Base-by-base conservation (phyloP, 2,888 invertebrate species). In the Microplitis deprimator region DNA sequence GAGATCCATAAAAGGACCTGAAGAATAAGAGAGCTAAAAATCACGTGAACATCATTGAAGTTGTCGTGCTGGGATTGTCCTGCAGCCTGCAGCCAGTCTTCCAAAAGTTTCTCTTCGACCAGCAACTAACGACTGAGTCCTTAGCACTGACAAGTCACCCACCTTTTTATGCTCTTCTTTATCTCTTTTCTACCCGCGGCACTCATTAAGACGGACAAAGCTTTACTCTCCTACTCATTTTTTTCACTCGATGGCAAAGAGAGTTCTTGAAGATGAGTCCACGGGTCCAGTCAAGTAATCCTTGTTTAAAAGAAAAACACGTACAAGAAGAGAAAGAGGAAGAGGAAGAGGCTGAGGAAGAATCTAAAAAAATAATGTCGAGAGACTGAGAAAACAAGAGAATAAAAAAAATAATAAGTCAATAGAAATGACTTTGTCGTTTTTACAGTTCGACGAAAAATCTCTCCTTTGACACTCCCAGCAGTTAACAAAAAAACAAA, bases 151-250 rank as follows among this genome's bases (percentile, higher is more conserved):
- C 77, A 82, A 64, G 64, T 72, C 68, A 16, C 68, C 68, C 13
- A 50, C 50, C 50, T 50, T 50, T 50, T 50, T 50, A 50, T 50
- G 10, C 8, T 50, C 13, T 50, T 50, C 50, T 50, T 50, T 13
- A 7, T 50, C 50, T 50, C 5, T 50, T 50, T 50, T 77, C 60
- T 65, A 75, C 77, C 75, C 80, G 61, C 77, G 77, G 79, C 78
- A 81, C 82, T 84, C 84, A 84, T 85, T 83, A 85, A 83, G 77
- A 79, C 82, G 82, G 83, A 85, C 83, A 84, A 84, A 82, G 82
- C 83, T 81, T 29, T 29, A 4, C 81, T 82, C 79, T 50, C 1
- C 50, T 29, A 13, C 13, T 50, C 13, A 50, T 50, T 50, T 13
- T 50, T 13, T 50, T 50, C 50, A 50, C 50, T 82, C 81, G 77